Conservation (phyloP, 2,888 invertebrate genomes). For the Leuctra nigra region DNA sequence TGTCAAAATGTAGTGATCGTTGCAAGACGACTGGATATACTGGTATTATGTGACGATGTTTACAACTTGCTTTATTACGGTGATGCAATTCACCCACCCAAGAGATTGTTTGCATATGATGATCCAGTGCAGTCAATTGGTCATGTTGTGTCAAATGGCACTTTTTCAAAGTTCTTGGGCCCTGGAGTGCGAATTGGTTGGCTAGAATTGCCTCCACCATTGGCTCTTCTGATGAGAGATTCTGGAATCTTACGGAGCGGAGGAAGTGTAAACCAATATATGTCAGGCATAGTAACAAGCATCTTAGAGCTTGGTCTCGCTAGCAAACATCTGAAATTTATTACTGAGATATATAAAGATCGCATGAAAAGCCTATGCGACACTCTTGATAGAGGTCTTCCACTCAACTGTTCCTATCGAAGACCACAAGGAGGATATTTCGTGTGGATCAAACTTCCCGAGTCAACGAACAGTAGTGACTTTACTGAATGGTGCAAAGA, state of each 20-base stretch:
- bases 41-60: constrained; percentile 54
- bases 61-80: constrained; percentile 53
- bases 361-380: constrained; percentile 42
- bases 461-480: constrained; percentile 35
- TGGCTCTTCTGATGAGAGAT: constrained; percentile 39
- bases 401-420: constrained; percentile 40
- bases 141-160: constrained; percentile 55
- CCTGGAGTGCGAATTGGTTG: constrained; percentile 59
- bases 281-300: constrained; percentile 47
- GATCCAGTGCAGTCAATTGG: constrained; percentile 43
- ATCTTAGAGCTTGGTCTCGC: constrained; percentile 46
- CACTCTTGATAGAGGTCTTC: constrained; percentile 41
- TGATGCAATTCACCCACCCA: constrained; percentile 39
- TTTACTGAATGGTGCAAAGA: constrained; percentile 42
- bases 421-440: constrained; percentile 53
- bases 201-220: constrained; percentile 49
- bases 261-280: constrained; percentile 54
- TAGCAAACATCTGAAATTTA: constrained; percentile 41
- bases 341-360: constrained; percentile 40
- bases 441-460: constrained; percentile 51
- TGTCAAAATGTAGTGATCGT: constrained; percentile 37
- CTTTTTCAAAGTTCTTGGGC: constrained; percentile 57
- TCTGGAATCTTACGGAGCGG: constrained; percentile 48
- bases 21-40: constrained; percentile 42
- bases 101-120: constrained; percentile 46